These are phyloP conservation scores for Zaprionus obscuricornis DNA, from an alignment of 2,888 invertebrate genomes.

Conservation along the genomic window DNA sequence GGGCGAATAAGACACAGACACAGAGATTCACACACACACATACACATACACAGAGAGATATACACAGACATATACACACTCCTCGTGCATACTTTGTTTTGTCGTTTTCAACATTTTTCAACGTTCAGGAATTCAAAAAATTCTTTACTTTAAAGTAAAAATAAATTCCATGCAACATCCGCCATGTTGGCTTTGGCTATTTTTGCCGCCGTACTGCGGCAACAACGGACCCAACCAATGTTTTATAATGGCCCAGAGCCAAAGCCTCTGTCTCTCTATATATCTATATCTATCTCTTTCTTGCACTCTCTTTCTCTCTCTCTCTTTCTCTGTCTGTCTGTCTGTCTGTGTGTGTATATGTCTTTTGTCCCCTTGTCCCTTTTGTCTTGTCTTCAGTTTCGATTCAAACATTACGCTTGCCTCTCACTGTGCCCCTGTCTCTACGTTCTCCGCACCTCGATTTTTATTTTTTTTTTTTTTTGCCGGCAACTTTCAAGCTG, in stretches of 20 bases:
- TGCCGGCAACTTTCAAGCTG: no score
- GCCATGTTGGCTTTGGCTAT: conserved; percentile 76
- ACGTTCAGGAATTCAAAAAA: conserved; percentile 74
- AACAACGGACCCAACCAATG: conserved; percentile 36
- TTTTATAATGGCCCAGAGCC: conserved; percentile 59
- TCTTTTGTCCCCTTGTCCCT: no score
- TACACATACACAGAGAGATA: conserved; percentile 15
- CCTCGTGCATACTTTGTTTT: conserved; percentile 63
- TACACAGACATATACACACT: conserved; percentile 35
- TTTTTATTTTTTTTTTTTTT: no score
- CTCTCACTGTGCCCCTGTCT: no score
- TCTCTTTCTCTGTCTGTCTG: background rate
- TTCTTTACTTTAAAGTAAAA: conserved; percentile 77
- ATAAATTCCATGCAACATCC: conserved; percentile 77
- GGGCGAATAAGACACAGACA: background rate
- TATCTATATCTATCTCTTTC: background rate
- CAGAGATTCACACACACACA: conserved; percentile 2
- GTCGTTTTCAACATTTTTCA: conserved; percentile 76
- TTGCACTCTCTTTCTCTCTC: background rate
- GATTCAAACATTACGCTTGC: no score
- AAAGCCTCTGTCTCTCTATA: conserved; percentile 24
- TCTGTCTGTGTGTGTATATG: no score
- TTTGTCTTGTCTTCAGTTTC: no score
- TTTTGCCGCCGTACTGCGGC: conserved; percentile 62
- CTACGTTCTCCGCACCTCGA: no score